Evolutionary conservation across 2,888 invertebrate genomes (phyloP), one percentile per base, ranked within the genome.

Genomic region (Drosophila borealis): DNA sequence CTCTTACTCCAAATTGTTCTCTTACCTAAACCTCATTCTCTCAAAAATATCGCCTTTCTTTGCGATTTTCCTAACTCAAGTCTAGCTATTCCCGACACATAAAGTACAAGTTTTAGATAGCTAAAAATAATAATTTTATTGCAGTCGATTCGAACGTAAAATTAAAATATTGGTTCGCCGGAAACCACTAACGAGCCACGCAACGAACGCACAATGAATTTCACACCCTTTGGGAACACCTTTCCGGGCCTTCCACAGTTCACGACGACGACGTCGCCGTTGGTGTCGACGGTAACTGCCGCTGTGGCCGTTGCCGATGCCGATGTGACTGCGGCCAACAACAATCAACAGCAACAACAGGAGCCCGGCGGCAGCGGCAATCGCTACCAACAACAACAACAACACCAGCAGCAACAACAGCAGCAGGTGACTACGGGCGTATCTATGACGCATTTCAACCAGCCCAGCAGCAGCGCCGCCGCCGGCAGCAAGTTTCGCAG

Each of bases 211-310:
- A 91, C 88, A 90, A 97, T 97, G 97, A 97, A 97, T 94, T 97
- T 97, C 93, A 95, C 96, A 89, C 96, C 96, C 79, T 97, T 97
- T 92, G 96, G 96, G 87, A 91, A 95, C 96, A 87, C 96, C 95
- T 93, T 96, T 96, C 91, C 95, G 77, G 95, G 95, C 66, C 96
- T 97, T 90, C 96, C 97, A 92, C 97, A 97, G 92, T 97, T 97
- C 92, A 95, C 96, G 72, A 87, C 92, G 36, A 87, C 90, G 51
- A 78, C 90, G 49, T 89, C 92, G 48, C 89, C 91, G 13, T 66
- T 92, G 95, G 96, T 91, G 92, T 94, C 68, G 93, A 94, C 92
- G 93, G 94, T 91, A 88, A 93, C 82, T 14, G 91, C 91, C 95
- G 96, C 93, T 92, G 94, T 64, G 93, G 94, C 82, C 21, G 91